A percentile compares a stretch with the other conserved stretches of the same genome.
Evolutionary conservation across 2,888 invertebrate species (phyloP).

Genomic region (Auanema freiburgensis): DNA sequence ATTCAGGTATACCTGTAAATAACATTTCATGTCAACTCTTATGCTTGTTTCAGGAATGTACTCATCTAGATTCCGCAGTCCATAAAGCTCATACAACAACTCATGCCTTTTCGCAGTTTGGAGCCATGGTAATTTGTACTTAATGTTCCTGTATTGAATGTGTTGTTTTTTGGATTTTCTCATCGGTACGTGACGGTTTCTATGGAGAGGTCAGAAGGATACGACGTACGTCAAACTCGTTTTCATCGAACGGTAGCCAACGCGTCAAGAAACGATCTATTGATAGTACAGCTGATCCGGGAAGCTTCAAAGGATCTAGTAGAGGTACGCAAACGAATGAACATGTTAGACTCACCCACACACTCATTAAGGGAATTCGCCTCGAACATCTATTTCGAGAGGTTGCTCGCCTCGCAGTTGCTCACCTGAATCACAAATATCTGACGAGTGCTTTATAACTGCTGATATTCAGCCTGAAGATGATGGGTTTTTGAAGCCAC

Average conservation of each 20-base stretch:
- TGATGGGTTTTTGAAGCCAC: constrained; percentile 21
- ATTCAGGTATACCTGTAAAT: constrained; percentile 31
- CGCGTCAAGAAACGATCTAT: constrained; percentile 22
- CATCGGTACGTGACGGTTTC: constrained; percentile 51
- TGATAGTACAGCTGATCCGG: constrained; percentile 7
- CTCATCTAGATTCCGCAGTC: constrained; percentile 54
- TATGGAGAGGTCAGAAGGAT: constrained; percentile 43
- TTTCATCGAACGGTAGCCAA: constrained; percentile 29
- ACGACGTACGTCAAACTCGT: constrained; percentile 43
- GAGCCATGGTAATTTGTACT: constrained; percentile 41
- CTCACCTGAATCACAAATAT: constrained; percentile 19
- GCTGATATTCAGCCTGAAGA: background rate
- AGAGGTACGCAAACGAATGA: constrained; percentile 1
- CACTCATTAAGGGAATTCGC: constrained; percentile 15
- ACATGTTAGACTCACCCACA: constrained; percentile 3
- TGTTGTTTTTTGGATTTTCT: constrained; percentile 41
- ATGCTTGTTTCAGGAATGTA: constrained; percentile 37
- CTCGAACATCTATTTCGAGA: constrained; percentile 15
- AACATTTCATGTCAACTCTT: background rate
- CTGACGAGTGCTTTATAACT: constrained; percentile 4
- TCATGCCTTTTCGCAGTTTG: constrained; percentile 53
- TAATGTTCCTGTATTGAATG: background rate
- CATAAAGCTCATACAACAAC: constrained; percentile 55
- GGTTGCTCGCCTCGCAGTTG: constrained; percentile 22
- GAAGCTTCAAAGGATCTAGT: constrained; percentile 6